Conservation (phyloP, 2,888 invertebrate genomes). For the Eubasilissa splendida region DNA sequence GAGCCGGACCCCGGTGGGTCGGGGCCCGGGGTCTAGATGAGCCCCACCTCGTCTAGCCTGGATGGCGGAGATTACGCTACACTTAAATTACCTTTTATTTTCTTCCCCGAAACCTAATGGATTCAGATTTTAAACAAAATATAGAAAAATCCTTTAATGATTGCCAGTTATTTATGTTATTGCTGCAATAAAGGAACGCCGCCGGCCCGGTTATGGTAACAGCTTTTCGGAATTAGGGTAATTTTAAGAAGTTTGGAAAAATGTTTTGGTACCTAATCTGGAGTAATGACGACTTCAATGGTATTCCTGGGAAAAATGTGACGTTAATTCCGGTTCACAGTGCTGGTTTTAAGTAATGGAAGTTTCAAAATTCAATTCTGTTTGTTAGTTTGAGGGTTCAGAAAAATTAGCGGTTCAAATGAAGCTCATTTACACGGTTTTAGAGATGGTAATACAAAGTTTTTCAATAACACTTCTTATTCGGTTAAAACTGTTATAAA, state of each 20-base stretch:
- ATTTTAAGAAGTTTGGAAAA: conserved; percentile 4
- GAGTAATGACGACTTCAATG: conserved; percentile 11
- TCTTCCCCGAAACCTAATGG: conserved; percentile 10
- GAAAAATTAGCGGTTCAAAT: too few species aligned
- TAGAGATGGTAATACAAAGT: too few species aligned
- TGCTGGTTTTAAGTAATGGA: too few species aligned
- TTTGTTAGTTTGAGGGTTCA: too few species aligned
- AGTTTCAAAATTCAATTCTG: too few species aligned
- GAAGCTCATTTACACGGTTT: too few species aligned
- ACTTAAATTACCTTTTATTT: conserved; percentile 26
- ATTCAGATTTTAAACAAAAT: conserved; percentile 14
- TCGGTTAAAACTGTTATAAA: too few species aligned
- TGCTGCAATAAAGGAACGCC: conserved; percentile 19
- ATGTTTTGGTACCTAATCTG: not conserved
- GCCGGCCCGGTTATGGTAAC: not conserved
- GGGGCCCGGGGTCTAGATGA: not conserved
- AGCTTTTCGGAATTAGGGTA: not conserved
- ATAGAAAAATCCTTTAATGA: conserved; percentile 27
- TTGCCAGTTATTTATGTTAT: conserved; percentile 20
- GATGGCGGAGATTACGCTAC: conserved; percentile 15
- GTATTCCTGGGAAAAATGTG: too few species aligned
- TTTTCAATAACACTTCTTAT: too few species aligned
- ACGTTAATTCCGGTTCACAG: too few species aligned
- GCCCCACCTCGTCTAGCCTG: not conserved
- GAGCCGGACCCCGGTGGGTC: not conserved